Percentiles rank a stretch among this genome's conserved stretches.
These are phyloP conservation scores for Paraescarpia echinospica DNA, from an alignment of 1,140 invertebrate genomes.

Conservation along the genomic window DNA sequence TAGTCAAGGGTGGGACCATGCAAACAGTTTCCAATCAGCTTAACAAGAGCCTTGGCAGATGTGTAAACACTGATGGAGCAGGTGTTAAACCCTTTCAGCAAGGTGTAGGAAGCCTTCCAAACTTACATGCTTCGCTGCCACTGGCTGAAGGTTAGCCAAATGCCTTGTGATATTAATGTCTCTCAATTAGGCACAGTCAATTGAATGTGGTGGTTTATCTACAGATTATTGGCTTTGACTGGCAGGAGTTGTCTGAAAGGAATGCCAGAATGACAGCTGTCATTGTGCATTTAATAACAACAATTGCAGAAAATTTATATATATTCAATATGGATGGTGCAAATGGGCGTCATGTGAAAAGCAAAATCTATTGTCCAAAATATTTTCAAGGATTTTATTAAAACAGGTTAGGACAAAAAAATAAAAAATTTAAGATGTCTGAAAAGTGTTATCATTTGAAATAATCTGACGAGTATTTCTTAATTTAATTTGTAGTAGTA, in stretches of 20 bases:
- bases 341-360: too few relatives aligned
- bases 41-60: not conserved
- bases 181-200: not conserved
- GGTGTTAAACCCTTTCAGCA: not conserved
- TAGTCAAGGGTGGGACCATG: not conserved
- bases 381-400: not conserved
- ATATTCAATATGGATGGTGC: not conserved
- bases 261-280: not conserved
- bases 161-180: not conserved
- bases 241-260: too few relatives aligned
- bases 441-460: not conserved
- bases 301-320: not conserved
- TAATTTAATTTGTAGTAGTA: not conserved
- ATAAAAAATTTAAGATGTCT: not conserved
- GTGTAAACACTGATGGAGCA: not conserved
- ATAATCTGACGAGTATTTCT: not conserved
- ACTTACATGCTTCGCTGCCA: not conserved
- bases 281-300: not conserved
- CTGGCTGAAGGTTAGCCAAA: not conserved
- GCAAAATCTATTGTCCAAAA: not conserved
- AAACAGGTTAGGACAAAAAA: not conserved
- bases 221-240: not conserved
- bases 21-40: not conserved
- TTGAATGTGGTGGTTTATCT: not conserved
- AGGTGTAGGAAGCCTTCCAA: not conserved